A percentile compares a stretch with the other conserved stretches of the same genome.
phyloP scores from a whole-genome alignment of 2,888 invertebrate genomes.

The Girardia tigrina region DNA sequence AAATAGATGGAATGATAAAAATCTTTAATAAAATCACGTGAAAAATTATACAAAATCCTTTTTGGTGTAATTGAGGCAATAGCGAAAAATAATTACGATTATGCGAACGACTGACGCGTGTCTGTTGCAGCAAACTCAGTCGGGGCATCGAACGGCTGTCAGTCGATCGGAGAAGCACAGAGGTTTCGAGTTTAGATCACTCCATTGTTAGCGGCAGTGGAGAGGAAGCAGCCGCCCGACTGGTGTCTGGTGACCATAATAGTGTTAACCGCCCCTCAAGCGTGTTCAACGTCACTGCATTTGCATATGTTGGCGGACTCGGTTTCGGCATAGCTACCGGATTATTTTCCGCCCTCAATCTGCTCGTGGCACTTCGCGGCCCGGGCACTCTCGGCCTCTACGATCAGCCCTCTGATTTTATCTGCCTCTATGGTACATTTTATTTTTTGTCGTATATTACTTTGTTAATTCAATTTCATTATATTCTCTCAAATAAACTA shows the following conservation, averaged over 20 bases:
- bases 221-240: background rate
- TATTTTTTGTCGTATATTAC: background rate
- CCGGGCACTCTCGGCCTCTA: slow-evolving; percentile 83
- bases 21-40: too few species aligned
- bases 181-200: background rate
- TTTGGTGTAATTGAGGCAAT: too few species aligned
- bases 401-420: slow-evolving; percentile 70
- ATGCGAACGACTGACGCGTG: too few species aligned
- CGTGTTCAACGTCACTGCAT: background rate
- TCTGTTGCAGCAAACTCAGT: background rate
- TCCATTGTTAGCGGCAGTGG: background rate
- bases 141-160: background rate
- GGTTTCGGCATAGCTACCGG: slow-evolving; percentile 93
- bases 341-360: slow-evolving; percentile 80
- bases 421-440: slow-evolving; percentile 60
- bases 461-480: too few species aligned
- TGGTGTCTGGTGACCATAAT: background rate
- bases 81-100: too few species aligned
- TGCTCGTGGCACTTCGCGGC: slow-evolving; percentile 80
- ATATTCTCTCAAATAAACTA: too few species aligned
- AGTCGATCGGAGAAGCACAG: background rate
- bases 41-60: too few species aligned
- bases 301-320: slow-evolving; percentile 66
- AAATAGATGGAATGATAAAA: too few species aligned
- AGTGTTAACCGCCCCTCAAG: background rate